phyloP scores from a whole-genome alignment of 2,113 vertebrate species.

The Zosterops lateralis region DNA sequence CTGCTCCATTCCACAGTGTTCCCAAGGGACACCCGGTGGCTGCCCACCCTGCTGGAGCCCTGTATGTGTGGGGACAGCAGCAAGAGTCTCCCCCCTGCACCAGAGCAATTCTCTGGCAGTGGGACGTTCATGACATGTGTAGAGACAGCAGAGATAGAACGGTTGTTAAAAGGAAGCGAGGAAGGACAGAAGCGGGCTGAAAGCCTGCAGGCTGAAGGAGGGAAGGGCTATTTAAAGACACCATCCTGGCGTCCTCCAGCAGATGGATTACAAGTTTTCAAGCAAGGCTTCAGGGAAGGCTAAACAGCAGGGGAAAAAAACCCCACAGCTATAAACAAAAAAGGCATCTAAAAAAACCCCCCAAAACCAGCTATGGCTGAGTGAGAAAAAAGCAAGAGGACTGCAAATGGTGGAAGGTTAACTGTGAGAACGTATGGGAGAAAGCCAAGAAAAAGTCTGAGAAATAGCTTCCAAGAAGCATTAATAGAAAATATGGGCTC shows the following conservation, averaged over 20 bases:
- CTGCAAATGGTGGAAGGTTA: constrained; percentile 25
- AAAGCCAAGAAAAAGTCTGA: constrained; percentile 59
- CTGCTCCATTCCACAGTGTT: accelerated
- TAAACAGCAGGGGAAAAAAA: constrained; percentile 8
- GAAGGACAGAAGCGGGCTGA: neutral
- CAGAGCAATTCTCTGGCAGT: neutral
- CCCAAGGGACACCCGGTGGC: accelerated
- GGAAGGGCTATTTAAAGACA: constrained; percentile 17
- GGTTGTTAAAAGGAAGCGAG: neutral
- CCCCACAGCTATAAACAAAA: constrained; percentile 19
- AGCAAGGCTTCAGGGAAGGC: constrained; percentile 9
- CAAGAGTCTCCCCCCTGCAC: neutral
- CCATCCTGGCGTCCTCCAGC: neutral
- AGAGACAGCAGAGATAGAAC: neutral
- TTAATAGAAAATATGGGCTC: constrained; percentile 42
- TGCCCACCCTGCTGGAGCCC: neutral
- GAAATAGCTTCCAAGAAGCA: constrained; percentile 45
- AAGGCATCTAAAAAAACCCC: neutral
- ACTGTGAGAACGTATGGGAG: neutral
- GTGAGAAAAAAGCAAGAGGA: constrained; percentile 21
- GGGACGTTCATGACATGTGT: neutral
- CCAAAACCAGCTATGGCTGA: neutral
- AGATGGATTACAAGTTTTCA: constrained; percentile 14
- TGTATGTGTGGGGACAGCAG: neutral
- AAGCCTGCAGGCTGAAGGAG: neutral